Base-by-base conservation (phyloP, 2,113 vertebrate genomes). In the Corythornis cristatus region DNA sequence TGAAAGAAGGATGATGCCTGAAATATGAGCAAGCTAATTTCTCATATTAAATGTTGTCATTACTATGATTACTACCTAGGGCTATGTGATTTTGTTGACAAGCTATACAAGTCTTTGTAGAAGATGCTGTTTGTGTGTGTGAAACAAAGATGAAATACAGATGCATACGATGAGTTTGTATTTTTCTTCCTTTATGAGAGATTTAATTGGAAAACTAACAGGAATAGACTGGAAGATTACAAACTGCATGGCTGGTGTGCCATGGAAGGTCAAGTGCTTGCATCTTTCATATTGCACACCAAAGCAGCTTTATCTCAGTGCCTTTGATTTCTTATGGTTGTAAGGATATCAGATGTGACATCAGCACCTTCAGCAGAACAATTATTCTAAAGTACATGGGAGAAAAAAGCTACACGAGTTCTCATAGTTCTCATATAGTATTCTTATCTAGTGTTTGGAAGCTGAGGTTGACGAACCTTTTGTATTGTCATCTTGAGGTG, bases 191-290 rank as follows among this genome's bases (percentile, higher is more conserved):
- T 73, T 94, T 87, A 53, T 78, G 77, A 77, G 14, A 83, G 5
- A 88, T 84, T 74, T 88, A 73, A 83, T 89, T 93, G 60, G 66
- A 93, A 92, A 51, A 66, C 43, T 42, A 56, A 37, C 70, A 78
- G 73, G 72, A 74, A 72, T 61, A 68, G 61, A 65, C 40, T 78
- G n/a, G 43, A 73, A 67, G 37, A 68, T 87, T 86, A 40, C 35
- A 50, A 46, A 16, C 73, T 72, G 37, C 17, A 22, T 76, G 70
- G 64, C 40, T 71, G 73, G 42, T 33, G 37, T 60, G n/a, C 35
- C 46, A 20, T 72, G 46, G 50, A 80, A 90, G 20, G 75, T 76
- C n/a, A 57, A 37, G 11, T 54, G 28, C 23, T 17, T 42, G 11
- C 50, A 46, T 56, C 65, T 62, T 56, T 61, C 57, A 22, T 62